Base-by-base conservation (phyloP, 2,888 invertebrate genomes). In the Cosmopolites sordidus region DNA sequence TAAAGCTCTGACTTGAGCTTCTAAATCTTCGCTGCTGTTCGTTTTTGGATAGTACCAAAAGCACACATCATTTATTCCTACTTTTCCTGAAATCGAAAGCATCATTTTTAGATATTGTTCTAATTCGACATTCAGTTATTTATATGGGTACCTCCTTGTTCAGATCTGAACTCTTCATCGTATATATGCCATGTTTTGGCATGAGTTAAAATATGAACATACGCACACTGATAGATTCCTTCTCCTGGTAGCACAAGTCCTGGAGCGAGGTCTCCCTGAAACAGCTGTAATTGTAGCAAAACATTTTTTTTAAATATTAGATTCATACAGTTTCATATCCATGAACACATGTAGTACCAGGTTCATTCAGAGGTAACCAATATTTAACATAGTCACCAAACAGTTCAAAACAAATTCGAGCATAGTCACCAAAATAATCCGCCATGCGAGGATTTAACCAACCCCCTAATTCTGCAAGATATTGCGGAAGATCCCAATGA, bases 141-240 rank as follows among this genome's bases (percentile, higher is more conserved):
- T 8, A 22, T 22, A 22, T 22, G 8, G 4, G 3, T 42, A 73
- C 83, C 83, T 51, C 79, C 74, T 66, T 83, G 82, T 1, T 58
- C 64, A 0, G 74, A 60, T 52, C 79, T 75, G 69, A 80, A 86
- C 11, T 78, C 75, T 2, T 77, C 71, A 46, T 84, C 76, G 66
- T 86, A 86, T 17, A 84, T 66, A 51, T 80, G 78, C 69, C 82
- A 88, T 0, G 80, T 79, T 62, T 77, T 79, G 1, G 83, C 84
- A 63, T 89, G 88, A 0, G 87, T 81, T 60, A 82, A 76, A 12
- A 88, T 72, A 39, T 84, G 70, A 43, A 80, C 82, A 62, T 85
- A 82, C 48, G 80, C 80, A 64, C 83, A 84, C 29, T 80, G 66
- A 67, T 88, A 87, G 60, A 53, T 22, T 6, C 46, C 46, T 9